These are phyloP conservation scores for Trichopria drosophilae DNA, from an alignment of 2,888 invertebrate genomes.

Conservation along the genomic window DNA sequence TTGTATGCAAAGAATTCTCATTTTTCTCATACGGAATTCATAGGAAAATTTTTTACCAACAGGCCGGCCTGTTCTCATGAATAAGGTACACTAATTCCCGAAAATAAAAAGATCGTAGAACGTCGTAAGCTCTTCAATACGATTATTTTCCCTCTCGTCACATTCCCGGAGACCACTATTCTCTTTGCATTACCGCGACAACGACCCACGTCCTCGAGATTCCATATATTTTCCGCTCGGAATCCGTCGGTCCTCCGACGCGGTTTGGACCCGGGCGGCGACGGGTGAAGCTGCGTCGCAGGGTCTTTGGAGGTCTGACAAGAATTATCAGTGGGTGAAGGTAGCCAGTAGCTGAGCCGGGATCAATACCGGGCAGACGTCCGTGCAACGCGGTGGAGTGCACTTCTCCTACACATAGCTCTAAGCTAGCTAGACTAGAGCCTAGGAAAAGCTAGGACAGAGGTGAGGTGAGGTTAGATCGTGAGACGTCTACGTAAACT, in stretches of 20 bases:
- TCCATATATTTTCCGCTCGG: too few relatives aligned
- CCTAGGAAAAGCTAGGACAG: slow-evolving; percentile 50
- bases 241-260: too few relatives aligned
- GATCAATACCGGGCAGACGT: slow-evolving; percentile 59
- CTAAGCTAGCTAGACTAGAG: slow-evolving; percentile 53
- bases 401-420: slow-evolving; percentile 54
- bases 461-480: slow-evolving; percentile 54
- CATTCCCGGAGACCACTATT: slow-evolving; percentile 16
- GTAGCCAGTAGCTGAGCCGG: slow-evolving; percentile 54
- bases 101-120: too few relatives aligned
- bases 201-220: too few relatives aligned
- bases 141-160: slow-evolving; percentile 17
- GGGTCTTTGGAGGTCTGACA: slow-evolving; percentile 58
- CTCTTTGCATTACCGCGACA: too few relatives aligned
- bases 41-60: too few relatives aligned
- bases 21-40: too few relatives aligned
- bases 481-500: slow-evolving; percentile 54
- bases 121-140: too few relatives aligned
- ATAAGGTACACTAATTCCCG: too few relatives aligned
- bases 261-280: slow-evolving; percentile 20
- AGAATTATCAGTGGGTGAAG: slow-evolving; percentile 60
- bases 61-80: too few relatives aligned
- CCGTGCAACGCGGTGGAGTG: slow-evolving; percentile 56
- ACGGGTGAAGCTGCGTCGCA: slow-evolving; percentile 43
- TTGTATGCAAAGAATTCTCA: too few relatives aligned